Base-by-base conservation (phyloP, 2,113 vertebrate species). In the Lagopus muta region DNA sequence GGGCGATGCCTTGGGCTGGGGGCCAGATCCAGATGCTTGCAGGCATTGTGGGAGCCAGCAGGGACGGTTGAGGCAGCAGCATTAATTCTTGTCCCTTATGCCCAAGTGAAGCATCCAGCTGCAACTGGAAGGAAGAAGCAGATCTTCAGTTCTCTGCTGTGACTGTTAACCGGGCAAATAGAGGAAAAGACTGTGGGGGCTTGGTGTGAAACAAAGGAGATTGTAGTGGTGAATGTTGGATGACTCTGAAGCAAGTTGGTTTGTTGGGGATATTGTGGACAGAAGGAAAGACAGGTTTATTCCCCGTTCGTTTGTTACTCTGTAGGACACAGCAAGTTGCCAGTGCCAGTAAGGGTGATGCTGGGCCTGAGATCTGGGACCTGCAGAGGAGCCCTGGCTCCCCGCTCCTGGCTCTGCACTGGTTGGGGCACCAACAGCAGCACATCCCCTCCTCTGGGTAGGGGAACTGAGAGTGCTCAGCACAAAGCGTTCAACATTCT, bases 231-330 rank as follows among this genome's bases (percentile, higher is more conserved):
- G 96, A 94, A 95, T 76, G 94, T 77, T 91, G 88, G 79, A 92
- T 96, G 96, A 78, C 85, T 92, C 87, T 84, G 94, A 95, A 95
- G 88, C 92, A 97, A 96, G 92, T 94, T 88, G 93, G 90, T 92
- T 70, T 70, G 78, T 82, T 94, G 94, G 91, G 91, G 88, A 90
- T 75, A 81, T 69, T 3, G 3, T 72, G 36, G 92, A 75, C 17
- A 82, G 82, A 82, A 66, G 90, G 67, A 27, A 73, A 88, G 43
- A 32, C 0, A 1, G 88, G 84, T 95, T 95, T 92, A 82, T 58
- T 93, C 57, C 80, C 69, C 64, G 52, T 86, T 94, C 82, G 83
- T 93, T 84, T 75, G 55, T 90, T 92, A 88, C 80, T 79, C 76
- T 84, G 25, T 50, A 72, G 88, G 30, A 57, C 86, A 88, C 86